phyloP scores from a whole-genome alignment of 2,797 vertebrate species.

The Furcifer pardalis region DNA sequence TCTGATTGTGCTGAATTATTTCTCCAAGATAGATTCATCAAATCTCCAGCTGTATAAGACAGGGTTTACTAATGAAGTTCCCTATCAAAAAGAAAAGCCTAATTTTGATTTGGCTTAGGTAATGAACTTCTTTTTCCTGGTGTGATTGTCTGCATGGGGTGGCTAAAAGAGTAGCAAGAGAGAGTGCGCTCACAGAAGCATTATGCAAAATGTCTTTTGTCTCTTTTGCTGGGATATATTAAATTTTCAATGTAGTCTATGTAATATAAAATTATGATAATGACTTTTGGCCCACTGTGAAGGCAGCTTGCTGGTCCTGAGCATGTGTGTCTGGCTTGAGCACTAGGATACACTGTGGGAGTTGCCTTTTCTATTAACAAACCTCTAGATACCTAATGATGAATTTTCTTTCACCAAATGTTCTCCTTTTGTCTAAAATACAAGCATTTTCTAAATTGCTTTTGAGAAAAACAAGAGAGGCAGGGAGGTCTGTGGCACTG shows the following conservation, averaged over 20 bases:
- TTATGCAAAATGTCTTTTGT: conserved; percentile 98
- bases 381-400: conserved; percentile 99
- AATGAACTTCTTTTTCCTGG: conserved; percentile 99
- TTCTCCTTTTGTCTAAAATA: conserved; percentile 98
- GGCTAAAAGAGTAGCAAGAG: conserved; percentile 86
- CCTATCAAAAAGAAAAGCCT: conserved; percentile 99
- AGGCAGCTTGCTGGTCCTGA: conserved; percentile 98
- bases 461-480: conserved; percentile 94
- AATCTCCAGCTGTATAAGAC: conserved; percentile 98
- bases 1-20: conserved; percentile 98
- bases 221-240: conserved; percentile 98
- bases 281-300: conserved; percentile 96
- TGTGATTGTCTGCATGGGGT: conserved; percentile 97
- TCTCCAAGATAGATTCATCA: conserved; percentile 98
- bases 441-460: conserved; percentile 98
- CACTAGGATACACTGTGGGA: conserved; percentile 96
- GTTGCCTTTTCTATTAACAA: conserved; percentile 99
- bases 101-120: conserved; percentile 99
- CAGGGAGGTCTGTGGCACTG: conserved; percentile 88
- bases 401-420: conserved; percentile 99
- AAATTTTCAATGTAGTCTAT: conserved; percentile 97
- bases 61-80: conserved; percentile 99
- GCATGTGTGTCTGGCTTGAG: conserved; percentile 97
- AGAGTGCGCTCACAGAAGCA: conserved; percentile 84
- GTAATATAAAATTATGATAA: conserved; percentile 99